A percentile compares a stretch with the other conserved stretches of the same genome.
Conservation (phyloP, 2,113 vertebrate genomes). For the Camelus dromedarius region DNA sequence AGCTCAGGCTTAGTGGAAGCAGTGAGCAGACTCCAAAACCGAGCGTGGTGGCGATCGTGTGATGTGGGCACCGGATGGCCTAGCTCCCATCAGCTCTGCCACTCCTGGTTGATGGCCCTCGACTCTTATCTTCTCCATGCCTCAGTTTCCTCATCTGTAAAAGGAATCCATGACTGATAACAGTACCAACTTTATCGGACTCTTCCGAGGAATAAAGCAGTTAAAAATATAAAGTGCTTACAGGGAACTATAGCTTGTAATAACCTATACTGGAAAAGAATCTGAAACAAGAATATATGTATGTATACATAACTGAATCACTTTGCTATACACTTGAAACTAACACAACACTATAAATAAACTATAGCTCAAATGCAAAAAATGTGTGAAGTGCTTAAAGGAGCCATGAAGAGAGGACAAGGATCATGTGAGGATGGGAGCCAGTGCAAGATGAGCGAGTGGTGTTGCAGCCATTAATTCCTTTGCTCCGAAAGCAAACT, state of each 20-base stretch:
- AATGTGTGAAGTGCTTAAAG: too few species aligned
- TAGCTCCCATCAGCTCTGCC: background rate
- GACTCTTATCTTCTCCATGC: background rate
- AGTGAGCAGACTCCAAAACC: too few species aligned
- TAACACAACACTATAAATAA: too few species aligned
- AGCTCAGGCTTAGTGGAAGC: background rate
- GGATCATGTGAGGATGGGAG: background rate
- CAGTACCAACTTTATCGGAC: background rate
- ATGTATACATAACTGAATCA: too few species aligned
- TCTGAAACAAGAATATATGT: too few species aligned
- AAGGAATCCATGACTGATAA: too few species aligned
- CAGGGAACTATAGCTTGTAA: too few species aligned
- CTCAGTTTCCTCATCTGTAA: background rate
- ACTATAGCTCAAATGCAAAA: too few species aligned
- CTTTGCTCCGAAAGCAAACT: background rate
- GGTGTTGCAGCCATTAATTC: background rate
- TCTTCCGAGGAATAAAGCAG: background rate
- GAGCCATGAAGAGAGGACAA: rapidly evolving
- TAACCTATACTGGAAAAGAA: too few species aligned
- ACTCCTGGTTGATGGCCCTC: background rate
- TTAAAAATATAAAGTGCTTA: background rate
- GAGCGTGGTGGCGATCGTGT: background rate
- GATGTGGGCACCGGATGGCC: rapidly evolving
- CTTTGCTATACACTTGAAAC: too few species aligned
- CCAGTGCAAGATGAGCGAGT: background rate